These are phyloP conservation scores for Passer domesticus DNA, from an alignment of 2,113 vertebrate species.

Conservation along the genomic window DNA sequence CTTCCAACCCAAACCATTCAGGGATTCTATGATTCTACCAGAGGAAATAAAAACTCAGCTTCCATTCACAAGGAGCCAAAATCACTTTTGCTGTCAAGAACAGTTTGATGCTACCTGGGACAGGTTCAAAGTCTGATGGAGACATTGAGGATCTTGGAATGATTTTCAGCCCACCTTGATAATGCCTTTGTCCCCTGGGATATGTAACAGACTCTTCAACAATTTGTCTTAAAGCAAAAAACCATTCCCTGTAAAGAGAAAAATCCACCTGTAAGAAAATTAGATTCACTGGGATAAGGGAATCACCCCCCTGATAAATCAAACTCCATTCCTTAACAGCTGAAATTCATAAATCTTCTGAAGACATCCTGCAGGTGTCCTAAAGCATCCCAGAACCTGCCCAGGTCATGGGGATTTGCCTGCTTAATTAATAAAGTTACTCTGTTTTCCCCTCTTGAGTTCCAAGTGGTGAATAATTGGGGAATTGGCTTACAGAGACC, in stretches of 20 bases:
- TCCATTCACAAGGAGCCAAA: not conserved
- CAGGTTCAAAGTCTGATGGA: not conserved
- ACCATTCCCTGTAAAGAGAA: not conserved
- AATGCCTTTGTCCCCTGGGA: not conserved
- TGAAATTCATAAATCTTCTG: not conserved
- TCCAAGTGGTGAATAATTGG: not conserved
- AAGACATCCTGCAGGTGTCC: not conserved
- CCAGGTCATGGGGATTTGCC: not conserved
- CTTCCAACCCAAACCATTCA: not conserved
- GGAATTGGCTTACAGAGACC: not conserved
- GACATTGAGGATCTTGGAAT: not conserved
- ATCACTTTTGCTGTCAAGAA: not conserved
- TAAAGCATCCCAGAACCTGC: not conserved
- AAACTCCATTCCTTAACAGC: not conserved
- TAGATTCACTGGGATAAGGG: not conserved
- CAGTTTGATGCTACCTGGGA: not conserved
- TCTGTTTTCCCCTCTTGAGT: not conserved
- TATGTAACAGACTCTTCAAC: not conserved
- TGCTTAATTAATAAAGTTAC: constrained; percentile 5
- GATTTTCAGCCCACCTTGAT: not conserved
- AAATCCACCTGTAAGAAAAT: not conserved
- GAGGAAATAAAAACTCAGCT: not conserved
- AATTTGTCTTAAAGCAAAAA: not conserved
- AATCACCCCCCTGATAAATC: not conserved
- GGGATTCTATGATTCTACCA: not conserved